Percentiles rank a stretch among this genome's conserved stretches.
Evolutionary conservation across 2,797 vertebrate species (phyloP).

Genomic region (Miopithecus talapoin): DNA sequence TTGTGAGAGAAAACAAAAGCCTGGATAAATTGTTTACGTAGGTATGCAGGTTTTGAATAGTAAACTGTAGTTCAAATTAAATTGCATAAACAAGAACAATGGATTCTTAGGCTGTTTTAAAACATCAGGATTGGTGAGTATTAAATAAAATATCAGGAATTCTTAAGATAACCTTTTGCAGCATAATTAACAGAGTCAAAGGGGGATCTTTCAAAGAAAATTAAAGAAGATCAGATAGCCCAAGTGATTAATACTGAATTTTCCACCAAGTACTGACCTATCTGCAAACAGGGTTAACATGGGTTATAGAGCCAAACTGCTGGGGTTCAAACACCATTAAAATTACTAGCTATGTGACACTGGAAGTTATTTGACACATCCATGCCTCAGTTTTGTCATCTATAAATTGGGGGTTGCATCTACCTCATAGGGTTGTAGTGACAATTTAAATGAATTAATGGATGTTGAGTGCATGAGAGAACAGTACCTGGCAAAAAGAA

Average conservation of each 20-base stretch:
- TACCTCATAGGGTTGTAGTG: neutral
- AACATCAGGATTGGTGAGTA: neutral
- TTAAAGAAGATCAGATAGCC: neutral
- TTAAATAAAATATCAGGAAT: neutral
- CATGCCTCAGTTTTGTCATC: neutral
- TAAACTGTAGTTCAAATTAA: neutral
- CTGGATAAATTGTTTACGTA: neutral
- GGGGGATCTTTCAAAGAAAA: constrained; percentile 4
- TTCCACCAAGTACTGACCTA: neutral
- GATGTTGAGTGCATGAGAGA: neutral
- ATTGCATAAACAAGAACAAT: neutral
- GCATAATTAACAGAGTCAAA: neutral
- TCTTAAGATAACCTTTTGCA: constrained; percentile 13
- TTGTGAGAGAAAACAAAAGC: neutral
- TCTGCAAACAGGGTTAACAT: neutral
- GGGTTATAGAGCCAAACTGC: neutral
- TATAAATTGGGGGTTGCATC: neutral
- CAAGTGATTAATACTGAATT: neutral
- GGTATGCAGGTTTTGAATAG: neutral
- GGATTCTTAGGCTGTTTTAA: constrained; percentile 4
- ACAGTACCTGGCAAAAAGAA: neutral
- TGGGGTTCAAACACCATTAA: neutral
- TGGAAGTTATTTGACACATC: neutral
- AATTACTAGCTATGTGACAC: neutral
- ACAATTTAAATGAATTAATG: constrained; percentile 3